Evolutionary conservation across 2,113 vertebrate genomes (phyloP).

Genomic region (Psittacus erithacus): DNA sequence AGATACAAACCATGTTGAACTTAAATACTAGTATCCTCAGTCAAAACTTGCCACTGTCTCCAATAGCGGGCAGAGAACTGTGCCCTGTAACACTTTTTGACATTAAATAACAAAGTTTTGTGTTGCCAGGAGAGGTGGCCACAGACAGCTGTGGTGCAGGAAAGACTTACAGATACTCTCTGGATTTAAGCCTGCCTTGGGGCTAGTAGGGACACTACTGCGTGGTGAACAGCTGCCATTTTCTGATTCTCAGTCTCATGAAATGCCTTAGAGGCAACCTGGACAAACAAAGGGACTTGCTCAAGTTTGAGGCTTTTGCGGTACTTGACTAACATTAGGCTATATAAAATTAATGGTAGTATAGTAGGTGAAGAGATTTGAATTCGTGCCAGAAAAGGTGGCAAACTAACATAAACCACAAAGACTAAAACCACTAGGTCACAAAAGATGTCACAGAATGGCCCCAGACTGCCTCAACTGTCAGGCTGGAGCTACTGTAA

Average conservation of each 20-base stretch:
- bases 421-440: neutral
- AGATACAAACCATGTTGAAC: neutral
- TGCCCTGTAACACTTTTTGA: neutral
- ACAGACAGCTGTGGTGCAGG: fast-evolving
- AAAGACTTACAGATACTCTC: neutral
- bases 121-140: neutral
- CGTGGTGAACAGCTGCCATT: neutral
- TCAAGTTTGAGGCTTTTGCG: neutral
- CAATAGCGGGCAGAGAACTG: neutral
- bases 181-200: neutral
- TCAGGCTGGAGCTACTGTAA: neutral
- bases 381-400: neutral
- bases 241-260: neutral
- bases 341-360: neutral
- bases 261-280: neutral
- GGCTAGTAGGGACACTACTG: neutral
- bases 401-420: neutral
- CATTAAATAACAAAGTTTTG: neutral
- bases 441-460: neutral
- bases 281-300: neutral
- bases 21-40: neutral
- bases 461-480: neutral
- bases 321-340: neutral
- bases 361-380: neutral
- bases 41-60: neutral